Evolutionary conservation across 2,113 vertebrate species (phyloP).

Genomic region (Recurvirostra avosetta): DNA sequence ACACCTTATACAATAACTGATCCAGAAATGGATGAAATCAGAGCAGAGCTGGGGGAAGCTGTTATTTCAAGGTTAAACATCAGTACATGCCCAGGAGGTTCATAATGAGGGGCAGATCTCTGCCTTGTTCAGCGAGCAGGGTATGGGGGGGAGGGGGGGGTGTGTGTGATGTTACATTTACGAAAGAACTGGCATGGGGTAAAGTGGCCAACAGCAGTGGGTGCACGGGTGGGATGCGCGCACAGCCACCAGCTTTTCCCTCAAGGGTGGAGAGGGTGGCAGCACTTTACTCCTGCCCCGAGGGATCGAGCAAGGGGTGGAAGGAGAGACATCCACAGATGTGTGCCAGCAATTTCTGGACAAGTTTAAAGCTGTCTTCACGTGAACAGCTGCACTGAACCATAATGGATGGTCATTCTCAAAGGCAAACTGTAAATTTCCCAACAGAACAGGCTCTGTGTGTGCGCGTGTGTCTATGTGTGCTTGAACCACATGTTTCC

Average conservation of each 20-base stretch:
- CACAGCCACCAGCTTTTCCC: not conserved
- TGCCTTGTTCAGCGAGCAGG: not conserved
- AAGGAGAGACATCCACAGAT: slow-evolving; percentile 17
- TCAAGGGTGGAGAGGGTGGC: not conserved
- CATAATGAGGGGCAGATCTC: not conserved
- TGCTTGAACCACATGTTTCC: not conserved
- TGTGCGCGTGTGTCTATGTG: not conserved
- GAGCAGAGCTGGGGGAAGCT: not conserved
- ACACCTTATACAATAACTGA: not conserved
- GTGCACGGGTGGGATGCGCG: not conserved
- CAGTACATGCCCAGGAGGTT: not conserved
- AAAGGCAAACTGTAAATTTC: slow-evolving; percentile 26
- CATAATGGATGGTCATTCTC: slow-evolving; percentile 58
- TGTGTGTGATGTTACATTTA: not conserved
- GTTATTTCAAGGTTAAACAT: not conserved
- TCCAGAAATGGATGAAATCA: not conserved
- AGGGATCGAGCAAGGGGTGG: not conserved
- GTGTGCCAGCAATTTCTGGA: slow-evolving; percentile 76
- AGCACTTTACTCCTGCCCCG: not conserved
- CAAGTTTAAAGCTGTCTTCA: slow-evolving; percentile 75
- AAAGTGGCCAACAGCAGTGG: not conserved
- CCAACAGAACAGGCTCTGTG: not conserved
- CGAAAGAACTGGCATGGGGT: not conserved
- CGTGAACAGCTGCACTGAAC: slow-evolving; percentile 76
- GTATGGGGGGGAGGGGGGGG: accelerated